Conservation (phyloP, 2,888 invertebrate genomes). For the Suillia variegata region DNA sequence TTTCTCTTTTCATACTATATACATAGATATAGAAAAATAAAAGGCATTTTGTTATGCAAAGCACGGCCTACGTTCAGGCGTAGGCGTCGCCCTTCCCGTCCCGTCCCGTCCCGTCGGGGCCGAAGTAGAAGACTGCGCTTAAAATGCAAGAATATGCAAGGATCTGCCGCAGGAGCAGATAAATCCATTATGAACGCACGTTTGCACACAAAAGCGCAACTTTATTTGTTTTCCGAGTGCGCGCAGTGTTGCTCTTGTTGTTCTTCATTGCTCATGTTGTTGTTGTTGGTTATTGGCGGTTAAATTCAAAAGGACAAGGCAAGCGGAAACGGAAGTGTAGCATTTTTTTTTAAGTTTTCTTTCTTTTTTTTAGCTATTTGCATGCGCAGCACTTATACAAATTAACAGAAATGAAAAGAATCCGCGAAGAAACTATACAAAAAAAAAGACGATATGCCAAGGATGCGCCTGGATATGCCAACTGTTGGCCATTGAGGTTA, state of each 20-base stretch:
- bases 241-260: too few species aligned
- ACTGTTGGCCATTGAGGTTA: neutral
- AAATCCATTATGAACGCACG: constrained; percentile 47
- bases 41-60: constrained; percentile 39
- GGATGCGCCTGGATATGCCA: too few species aligned
- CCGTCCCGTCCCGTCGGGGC: too few species aligned
- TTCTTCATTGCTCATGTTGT: neutral
- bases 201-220: constrained; percentile 34
- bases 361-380: neutral
- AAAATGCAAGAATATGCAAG: constrained; percentile 24
- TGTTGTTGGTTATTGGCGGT: neutral
- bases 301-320: neutral
- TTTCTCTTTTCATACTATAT: too few species aligned
- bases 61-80: too few species aligned
- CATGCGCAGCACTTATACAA: neutral
- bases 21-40: too few species aligned
- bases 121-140: too few species aligned
- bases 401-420: too few species aligned
- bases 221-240: constrained; percentile 9
- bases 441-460: too few species aligned
- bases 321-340: neutral
- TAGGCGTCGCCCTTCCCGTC: too few species aligned
- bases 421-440: too few species aligned
- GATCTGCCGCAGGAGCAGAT: constrained; percentile 32
- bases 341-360: neutral